Percentiles rank a stretch among this genome's conserved stretches.
Evolutionary conservation across 1,140 invertebrate species (phyloP).

Genomic region (Formica selysi): DNA sequence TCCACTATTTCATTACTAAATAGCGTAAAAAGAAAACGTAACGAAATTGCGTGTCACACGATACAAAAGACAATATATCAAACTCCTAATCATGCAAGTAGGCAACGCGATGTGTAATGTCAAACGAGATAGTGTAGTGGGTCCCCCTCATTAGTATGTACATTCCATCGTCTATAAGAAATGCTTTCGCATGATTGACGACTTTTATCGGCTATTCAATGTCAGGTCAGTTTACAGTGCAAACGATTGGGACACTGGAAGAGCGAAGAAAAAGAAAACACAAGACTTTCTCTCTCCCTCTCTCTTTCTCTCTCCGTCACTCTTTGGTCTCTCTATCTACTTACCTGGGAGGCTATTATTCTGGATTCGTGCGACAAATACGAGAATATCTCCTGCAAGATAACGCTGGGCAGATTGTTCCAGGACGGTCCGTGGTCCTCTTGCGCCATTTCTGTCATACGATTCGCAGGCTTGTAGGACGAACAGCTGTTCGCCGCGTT

Average conservation of each 20-base stretch:
- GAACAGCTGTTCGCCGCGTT: slow-evolving; percentile 82
- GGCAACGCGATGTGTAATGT: not conserved
- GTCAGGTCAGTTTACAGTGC: slow-evolving; percentile 55
- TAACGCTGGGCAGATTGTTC: slow-evolving; percentile 88
- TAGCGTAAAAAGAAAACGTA: not conserved
- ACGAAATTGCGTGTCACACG: not conserved
- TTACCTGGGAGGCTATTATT: slow-evolving; percentile 87
- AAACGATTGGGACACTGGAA: slow-evolving; percentile 18
- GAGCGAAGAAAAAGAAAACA: slow-evolving; percentile 33
- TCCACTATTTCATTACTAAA: not conserved
- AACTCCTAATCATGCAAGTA: slow-evolving; percentile 28
- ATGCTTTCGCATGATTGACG: not conserved
- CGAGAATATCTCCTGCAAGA: slow-evolving; percentile 89
- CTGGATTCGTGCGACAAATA: slow-evolving; percentile 87
- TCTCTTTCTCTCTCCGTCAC: not conserved
- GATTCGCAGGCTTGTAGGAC: slow-evolving; percentile 71
- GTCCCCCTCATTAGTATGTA: not conserved
- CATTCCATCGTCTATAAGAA: not conserved
- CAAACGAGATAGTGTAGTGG: not conserved
- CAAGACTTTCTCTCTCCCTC: not conserved
- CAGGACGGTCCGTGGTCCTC: slow-evolving; percentile 82
- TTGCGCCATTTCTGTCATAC: slow-evolving; percentile 77
- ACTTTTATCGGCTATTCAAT: slow-evolving; percentile 43
- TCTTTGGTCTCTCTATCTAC: not conserved
- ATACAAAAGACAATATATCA: not conserved